Conservation (phyloP, 2,888 invertebrate species). For the Caenorhabditis sp. region DNA sequence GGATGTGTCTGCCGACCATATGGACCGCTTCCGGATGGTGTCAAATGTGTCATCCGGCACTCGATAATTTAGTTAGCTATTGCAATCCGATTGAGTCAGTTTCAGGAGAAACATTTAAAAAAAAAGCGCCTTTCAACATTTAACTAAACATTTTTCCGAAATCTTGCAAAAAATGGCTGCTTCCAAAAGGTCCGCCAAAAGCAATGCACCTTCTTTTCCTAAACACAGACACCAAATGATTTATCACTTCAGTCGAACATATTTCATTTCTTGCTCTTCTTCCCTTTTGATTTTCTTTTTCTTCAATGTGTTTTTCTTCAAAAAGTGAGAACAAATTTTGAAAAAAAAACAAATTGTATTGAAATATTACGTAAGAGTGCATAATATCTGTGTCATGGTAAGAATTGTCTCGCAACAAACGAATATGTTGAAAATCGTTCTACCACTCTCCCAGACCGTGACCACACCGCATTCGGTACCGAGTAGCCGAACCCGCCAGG, state of each 20-base stretch:
- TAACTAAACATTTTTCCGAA: no score
- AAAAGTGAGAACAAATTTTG: neutral
- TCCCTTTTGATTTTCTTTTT: neutral
- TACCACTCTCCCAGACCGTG: no score
- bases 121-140: neutral
- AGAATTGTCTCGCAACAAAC: no score
- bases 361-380: no score
- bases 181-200: neutral
- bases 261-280: neutral
- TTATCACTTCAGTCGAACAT: neutral
- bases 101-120: neutral
- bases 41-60: conserved; percentile 49
- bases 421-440: no score
- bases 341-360: no score
- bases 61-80: conserved; percentile 21
- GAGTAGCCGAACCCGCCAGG: no score
- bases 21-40: conserved; percentile 26
- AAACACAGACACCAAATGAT: neutral
- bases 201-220: neutral
- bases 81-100: neutral
- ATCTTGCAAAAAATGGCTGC: no score
- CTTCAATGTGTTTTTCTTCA: neutral
- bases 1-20: conserved; percentile 4
- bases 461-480: no score
- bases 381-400: no score